Evolutionary conservation across 2,888 invertebrate species (phyloP), one percentile per base, ranked within the genome.

Genomic region (Eledona agricola): DNA sequence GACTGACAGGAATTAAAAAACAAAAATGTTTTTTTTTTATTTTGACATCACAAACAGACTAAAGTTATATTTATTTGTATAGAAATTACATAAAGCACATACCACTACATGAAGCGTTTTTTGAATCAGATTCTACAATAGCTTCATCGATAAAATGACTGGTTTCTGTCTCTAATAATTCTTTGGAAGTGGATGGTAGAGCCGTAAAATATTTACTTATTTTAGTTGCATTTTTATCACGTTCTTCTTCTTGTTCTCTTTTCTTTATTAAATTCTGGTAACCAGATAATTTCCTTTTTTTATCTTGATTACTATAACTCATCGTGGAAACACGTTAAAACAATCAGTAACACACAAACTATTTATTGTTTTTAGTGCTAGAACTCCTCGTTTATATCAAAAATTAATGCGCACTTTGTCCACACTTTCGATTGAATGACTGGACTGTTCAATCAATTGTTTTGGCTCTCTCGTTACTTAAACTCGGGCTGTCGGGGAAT

Each of bases 201-300:
- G 32, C 25, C 51, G 34, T 51, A 51, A 51, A 43, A 51, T 26
- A 51, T 29, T 32, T 51, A 32, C 43, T 46, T 45, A 45, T 45
- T 35, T 34, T 34, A 25, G 45, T 45, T 19, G 28, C 13, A 34
- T 45, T 45, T 45, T 38, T 31, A 51, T 46, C 32, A 51, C 31
- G 51, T 51, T 51, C 43, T 45, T 51, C 51, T 45, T 46, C 32
- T 16, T 11, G 45, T 51, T 51, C 45, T 51, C n/a, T 43, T 51
- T 51, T 50, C 45, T 43, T 25, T 25, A 25, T 25, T n/a, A 25
- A 9, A 25, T 25, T 25, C 4, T 25, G 25, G 3, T 25, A 9
- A 4, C 25, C 25, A 25, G 4, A 25, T 25, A 25, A 19, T 19
- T 19, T 19, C n/a, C 5, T 25, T 26, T 26, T 26, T 26, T 26